Conservation (phyloP, 1,140 invertebrate species). For the Drosophila varians region DNA sequence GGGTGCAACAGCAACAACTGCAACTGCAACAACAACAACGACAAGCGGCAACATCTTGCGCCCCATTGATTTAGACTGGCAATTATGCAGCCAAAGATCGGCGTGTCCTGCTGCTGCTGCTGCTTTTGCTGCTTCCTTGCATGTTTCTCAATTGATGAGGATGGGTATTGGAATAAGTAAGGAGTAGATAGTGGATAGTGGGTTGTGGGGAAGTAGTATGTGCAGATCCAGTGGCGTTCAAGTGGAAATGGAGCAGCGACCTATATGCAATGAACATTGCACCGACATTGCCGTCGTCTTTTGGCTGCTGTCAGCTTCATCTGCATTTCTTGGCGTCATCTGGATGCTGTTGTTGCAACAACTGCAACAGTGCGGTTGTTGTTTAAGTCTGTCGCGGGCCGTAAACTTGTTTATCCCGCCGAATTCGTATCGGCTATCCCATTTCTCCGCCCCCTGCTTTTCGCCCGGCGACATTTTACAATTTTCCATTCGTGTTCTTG, state of each 20-base stretch:
- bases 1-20: conserved; percentile 48
- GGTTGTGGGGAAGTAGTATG: neutral
- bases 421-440: conserved; percentile 64
- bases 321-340: conserved; percentile 75
- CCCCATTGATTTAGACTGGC: conserved; percentile 77
- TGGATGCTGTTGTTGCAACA: conserved; percentile 15
- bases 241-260: conserved; percentile 74
- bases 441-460: conserved; percentile 33
- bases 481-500: conserved; percentile 77
- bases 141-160: conserved; percentile 72
- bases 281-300: conserved; percentile 29
- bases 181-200: neutral
- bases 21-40: conserved; percentile 39
- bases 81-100: conserved; percentile 70
- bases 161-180: conserved; percentile 32
- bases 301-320: conserved; percentile 70
- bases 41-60: conserved; percentile 53
- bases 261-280: conserved; percentile 63
- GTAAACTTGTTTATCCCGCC: conserved; percentile 71
- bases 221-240: conserved; percentile 43
- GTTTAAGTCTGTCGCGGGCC: conserved; percentile 52
- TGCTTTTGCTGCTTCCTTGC: conserved; percentile 22
- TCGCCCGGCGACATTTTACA: conserved; percentile 71
- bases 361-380: conserved; percentile 24
- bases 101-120: conserved; percentile 44